Evolutionary conservation across 2,888 invertebrate genomes (phyloP).

Genomic region (Noctua comes): DNA sequence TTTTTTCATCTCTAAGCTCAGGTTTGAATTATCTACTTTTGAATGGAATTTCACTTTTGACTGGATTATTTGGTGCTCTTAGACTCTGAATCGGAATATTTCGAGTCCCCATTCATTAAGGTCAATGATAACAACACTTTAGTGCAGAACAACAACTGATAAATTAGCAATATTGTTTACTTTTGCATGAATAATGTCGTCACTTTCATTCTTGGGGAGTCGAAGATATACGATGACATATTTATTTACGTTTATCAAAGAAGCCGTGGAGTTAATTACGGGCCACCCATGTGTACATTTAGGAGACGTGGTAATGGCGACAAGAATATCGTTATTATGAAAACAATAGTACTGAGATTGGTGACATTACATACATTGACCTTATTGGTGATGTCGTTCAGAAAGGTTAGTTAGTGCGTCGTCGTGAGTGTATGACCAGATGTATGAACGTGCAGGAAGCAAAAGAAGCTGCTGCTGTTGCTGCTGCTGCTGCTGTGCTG

Average conservation of each 20-base stretch:
- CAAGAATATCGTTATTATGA: neutral
- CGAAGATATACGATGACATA: constrained; percentile 16
- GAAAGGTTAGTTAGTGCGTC: neutral
- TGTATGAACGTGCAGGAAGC: too few relatives aligned
- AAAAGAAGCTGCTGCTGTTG: too few relatives aligned
- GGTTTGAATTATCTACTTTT: neutral
- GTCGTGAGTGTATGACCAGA: neutral
- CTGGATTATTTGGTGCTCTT: neutral
- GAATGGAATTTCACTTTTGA: neutral
- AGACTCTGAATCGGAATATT: constrained; percentile 3
- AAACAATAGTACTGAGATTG: neutral
- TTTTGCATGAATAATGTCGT: constrained; percentile 43
- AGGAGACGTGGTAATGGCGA: neutral
- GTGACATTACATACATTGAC: too few relatives aligned
- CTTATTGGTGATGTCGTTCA: neutral
- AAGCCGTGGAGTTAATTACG: constrained; percentile 8
- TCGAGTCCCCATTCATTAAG: constrained; percentile 16
- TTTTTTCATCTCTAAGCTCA: neutral
- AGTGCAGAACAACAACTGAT: constrained; percentile 54
- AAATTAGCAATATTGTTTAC: constrained; percentile 41
- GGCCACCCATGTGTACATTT: neutral
- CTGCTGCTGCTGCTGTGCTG: too few relatives aligned
- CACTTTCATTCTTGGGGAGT: constrained; percentile 9
- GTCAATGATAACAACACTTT: constrained; percentile 37
- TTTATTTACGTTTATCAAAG: constrained; percentile 28